A percentile compares a stretch with the other conserved stretches of the same genome.
Evolutionary conservation across 2,113 vertebrate species (phyloP).

Genomic region (Patagioenas fasciata): DNA sequence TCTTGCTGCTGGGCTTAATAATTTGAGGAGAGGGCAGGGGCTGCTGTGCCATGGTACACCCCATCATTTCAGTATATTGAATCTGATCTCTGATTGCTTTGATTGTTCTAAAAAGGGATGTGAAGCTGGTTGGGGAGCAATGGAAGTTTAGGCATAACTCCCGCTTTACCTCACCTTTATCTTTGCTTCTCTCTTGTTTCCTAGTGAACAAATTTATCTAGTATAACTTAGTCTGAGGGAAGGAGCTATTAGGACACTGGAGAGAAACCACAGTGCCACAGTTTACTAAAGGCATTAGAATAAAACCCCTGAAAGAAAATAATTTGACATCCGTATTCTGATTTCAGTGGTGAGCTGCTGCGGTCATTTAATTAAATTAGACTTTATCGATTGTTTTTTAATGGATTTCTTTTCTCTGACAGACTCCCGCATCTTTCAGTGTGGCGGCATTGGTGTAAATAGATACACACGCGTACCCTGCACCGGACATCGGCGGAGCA

Average conservation of each 20-base stretch:
- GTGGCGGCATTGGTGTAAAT: not conserved
- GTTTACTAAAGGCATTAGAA: not conserved
- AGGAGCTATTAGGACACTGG: not conserved
- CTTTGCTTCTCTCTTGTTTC: not conserved
- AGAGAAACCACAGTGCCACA: not conserved
- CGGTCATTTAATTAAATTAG: not conserved
- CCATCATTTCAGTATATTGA: not conserved
- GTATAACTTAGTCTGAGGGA: not conserved
- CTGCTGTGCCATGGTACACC: not conserved
- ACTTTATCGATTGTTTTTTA: not conserved
- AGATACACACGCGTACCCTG: not conserved
- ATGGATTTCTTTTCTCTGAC: constrained; percentile 10
- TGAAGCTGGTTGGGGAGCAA: not conserved
- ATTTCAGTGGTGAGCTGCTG: not conserved
- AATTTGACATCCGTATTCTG: not conserved
- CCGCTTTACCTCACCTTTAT: not conserved
- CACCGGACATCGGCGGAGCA: not conserved
- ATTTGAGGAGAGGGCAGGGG: not conserved
- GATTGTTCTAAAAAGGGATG: not conserved
- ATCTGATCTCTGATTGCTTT: not conserved
- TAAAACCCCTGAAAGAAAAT: not conserved
- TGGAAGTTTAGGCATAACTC: not conserved
- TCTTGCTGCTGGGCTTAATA: not conserved
- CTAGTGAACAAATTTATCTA: not conserved
- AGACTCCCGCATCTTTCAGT: not conserved